phyloP scores from a whole-genome alignment of 2,888 invertebrate species.

The Deilephila porcellus region DNA sequence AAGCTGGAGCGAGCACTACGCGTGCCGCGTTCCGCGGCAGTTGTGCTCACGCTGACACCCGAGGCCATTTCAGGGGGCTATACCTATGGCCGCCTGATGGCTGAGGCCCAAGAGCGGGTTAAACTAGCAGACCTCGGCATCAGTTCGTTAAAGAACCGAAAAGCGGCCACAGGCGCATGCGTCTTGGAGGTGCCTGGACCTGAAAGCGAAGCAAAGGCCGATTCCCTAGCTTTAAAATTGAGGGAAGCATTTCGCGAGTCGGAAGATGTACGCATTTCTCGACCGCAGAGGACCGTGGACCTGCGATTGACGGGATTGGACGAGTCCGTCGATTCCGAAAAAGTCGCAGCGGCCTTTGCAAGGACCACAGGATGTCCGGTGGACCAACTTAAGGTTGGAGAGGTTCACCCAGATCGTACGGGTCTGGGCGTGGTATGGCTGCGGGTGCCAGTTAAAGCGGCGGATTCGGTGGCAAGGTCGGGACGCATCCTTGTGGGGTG shows the following conservation, averaged over 20 bases:
- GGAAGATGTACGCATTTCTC: not conserved
- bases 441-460: too few species aligned
- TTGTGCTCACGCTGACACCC: not conserved
- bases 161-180: not conserved
- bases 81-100: not conserved
- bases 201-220: not conserved
- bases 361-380: too few species aligned
- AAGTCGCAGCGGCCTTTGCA: too few species aligned
- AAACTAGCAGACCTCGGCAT: not conserved
- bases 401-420: too few species aligned
- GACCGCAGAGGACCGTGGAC: too few species aligned
- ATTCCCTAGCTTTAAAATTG: not conserved
- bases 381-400: too few species aligned
- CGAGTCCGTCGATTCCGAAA: too few species aligned
- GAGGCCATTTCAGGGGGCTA: not conserved
- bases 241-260: not conserved
- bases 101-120: not conserved
- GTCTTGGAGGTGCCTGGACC: not conserved
- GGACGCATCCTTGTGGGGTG: conserved; percentile 2
- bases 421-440: too few species aligned
- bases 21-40: not conserved
- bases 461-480: too few species aligned
- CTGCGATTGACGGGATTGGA: too few species aligned
- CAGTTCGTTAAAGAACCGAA: not conserved
- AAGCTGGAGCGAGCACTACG: not conserved